Percentiles rank a stretch among this genome's conserved stretches.
Conservation (phyloP, 2,888 invertebrate genomes). For the Campaea margaritaria region DNA sequence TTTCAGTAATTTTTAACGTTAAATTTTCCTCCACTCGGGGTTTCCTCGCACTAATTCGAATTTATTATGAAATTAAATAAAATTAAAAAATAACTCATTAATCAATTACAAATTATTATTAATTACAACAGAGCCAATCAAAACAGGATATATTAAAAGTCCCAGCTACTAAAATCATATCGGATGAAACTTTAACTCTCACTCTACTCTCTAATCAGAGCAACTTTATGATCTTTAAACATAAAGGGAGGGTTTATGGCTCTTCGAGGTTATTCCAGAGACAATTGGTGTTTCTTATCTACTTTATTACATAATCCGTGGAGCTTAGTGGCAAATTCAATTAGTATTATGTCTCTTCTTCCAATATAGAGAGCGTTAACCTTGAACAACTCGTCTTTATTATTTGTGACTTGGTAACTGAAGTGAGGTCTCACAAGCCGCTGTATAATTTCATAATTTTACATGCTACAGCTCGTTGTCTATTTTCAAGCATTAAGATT, state of each 20-base stretch:
- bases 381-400: not conserved
- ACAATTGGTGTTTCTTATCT: slow-evolving; percentile 55
- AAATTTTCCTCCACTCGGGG: too few species aligned
- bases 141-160: slow-evolving; percentile 7
- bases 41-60: too few species aligned
- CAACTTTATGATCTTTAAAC: slow-evolving; percentile 52
- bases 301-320: slow-evolving; percentile 51
- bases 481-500: too few species aligned
- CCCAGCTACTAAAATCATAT: slow-evolving; percentile 19
- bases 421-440: not conserved
- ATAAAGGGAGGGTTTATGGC: slow-evolving; percentile 44
- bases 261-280: slow-evolving; percentile 39
- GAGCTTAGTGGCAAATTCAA: slow-evolving; percentile 45
- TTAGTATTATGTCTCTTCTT: slow-evolving; percentile 39
- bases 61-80: too few species aligned
- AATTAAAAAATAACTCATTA: too few species aligned
- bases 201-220: slow-evolving; percentile 32
- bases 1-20: too few species aligned
- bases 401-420: not conserved
- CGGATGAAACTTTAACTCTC: slow-evolving; percentile 33
- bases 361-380: slow-evolving; percentile 1
- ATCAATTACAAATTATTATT: too few species aligned
- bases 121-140: not conserved
- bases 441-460: not conserved
- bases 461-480: too few species aligned